Conservation (phyloP, 2,113 vertebrate genomes). For the Rhizomys pruinosus region DNA sequence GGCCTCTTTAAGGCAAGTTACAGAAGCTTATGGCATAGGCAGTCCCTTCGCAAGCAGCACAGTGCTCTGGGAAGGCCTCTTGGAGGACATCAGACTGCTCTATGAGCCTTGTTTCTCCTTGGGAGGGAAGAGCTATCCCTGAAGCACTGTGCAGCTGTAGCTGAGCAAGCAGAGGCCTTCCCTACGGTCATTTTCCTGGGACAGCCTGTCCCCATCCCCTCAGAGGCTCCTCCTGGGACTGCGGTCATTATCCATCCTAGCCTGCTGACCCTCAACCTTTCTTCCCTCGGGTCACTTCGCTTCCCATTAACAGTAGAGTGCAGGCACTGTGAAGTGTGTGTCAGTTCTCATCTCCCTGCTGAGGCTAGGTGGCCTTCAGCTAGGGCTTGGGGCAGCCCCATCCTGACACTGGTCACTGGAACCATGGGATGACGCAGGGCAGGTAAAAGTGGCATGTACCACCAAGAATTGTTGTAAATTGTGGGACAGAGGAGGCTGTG, state of each 20-base stretch:
- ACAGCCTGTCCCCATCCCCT: slow-evolving; percentile 42
- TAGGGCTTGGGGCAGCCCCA: rapidly evolving
- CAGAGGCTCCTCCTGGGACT: slow-evolving; percentile 29
- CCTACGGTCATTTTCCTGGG: neutral
- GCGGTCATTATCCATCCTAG: slow-evolving; percentile 40
- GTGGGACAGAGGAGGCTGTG: neutral
- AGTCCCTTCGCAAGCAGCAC: neutral
- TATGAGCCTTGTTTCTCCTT: neutral
- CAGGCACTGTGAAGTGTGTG: rapidly evolving
- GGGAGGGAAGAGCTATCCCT: rapidly evolving
- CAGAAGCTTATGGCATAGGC: slow-evolving; percentile 54
- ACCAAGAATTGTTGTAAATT: neutral
- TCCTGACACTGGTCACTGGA: neutral
- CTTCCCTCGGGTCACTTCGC: neutral
- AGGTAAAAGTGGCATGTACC: rapidly evolving
- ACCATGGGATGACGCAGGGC: too few species aligned
- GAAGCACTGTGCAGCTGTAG: rapidly evolving
- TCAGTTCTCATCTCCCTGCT: neutral
- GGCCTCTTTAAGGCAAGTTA: slow-evolving; percentile 3
- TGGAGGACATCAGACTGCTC: rapidly evolving
- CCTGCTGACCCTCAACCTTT: slow-evolving; percentile 4
- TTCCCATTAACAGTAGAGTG: neutral
- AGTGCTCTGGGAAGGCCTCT: neutral
- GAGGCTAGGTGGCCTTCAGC: neutral
- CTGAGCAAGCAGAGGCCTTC: slow-evolving; percentile 32